Base-by-base conservation (phyloP, 2,113 vertebrate species). In the Lepus americanus region DNA sequence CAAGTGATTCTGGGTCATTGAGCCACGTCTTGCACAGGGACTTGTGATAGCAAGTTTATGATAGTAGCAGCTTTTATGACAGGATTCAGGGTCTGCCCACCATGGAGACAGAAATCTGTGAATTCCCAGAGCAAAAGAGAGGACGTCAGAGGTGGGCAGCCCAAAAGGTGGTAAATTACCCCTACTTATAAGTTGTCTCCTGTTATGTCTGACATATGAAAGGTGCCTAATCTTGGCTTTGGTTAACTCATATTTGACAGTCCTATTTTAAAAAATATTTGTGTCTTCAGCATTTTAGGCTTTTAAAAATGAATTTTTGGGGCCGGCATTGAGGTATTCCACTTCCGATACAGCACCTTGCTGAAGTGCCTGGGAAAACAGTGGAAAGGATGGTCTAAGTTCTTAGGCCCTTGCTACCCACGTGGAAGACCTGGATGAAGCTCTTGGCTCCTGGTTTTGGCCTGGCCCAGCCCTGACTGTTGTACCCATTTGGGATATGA, bases 41-140 rank as follows among this genome's bases (percentile, higher is more conserved):
- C n/a, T 73, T 89, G n/a, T 66, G 39, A 92, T 92, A 72, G 27
- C 44, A 94, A 53, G 49, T 79, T 91, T 89, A 70, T 44, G 25
- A 44, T 66, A 74, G 19, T 86, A 66, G 11, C 70, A 92, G 19
- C n/a, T 86, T 85, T 63, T 90, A 2, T 20, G 63, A 70, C 6
- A 69, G 64, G n/a, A n/a, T 10, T 73, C 83, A 66, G 44, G 23
- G 39, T 92, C 17, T 83, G 33, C 44, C 78, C 25, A 61, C 61
- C 31, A 44, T 16, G 33, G 82, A 90, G 22, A 84, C 77, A 81
- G 89, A 67, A 87, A 92, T 90, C 25, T 36, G 31, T 59, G 59
- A 87, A 93, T 92, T 78, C 31, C 25, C 31, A 33, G 83, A 77
- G 74, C 63, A 91, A 77, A 90, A 87, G 20, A 61, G 53, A 64